Base-by-base conservation (phyloP, 2,888 invertebrate genomes). In the Aradus depressus region DNA sequence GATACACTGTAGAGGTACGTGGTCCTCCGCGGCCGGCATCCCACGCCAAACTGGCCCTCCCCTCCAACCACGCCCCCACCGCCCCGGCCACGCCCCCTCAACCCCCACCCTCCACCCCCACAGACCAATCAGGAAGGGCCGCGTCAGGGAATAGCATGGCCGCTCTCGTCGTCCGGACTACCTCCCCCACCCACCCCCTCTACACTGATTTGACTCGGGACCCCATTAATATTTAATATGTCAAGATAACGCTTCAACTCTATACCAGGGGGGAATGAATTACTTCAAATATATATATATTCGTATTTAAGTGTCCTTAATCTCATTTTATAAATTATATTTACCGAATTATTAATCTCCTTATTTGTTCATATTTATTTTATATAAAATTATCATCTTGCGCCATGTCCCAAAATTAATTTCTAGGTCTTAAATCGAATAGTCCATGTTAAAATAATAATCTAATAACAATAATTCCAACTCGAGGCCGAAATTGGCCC, bases 11-110 rank as follows among this genome's bases (percentile, higher is more conserved):
- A 10, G 31, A n/a, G 31, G 31, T 8, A n/a, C 31, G 10, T n/a
- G 31, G 31, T 8, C 31, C 65, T 65, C 66, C 67, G 66, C 63
- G 64, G 47, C 66, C n/a, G n/a, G n/a, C n/a, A n/a, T n/a, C n/a
- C n/a, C n/a, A 57, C 34, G 61, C 58, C 55, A 58, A 44, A 50
- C 58, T 54, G 52, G 56, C 56, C 8, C 25, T 25, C n/a, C 43
- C 19, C n/a, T 21, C 8, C n/a, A n/a, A 22, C 14, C 21, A 26
- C 34, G 41, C 8, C 49, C 41, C 26, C 52, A 12, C 26, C 25
- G 38, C 32, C 39, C n/a, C 18, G 19, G 18, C 53, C 52, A 31
- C 44, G 52, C 38, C 43, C 35, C 52, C 41, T 32, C 21, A n/a
- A 31, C 32, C 32, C 25, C 16, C 28, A 42, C 52, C 39, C 42